Conservation (phyloP, 2,888 invertebrate genomes). For the Xanthia togata region DNA sequence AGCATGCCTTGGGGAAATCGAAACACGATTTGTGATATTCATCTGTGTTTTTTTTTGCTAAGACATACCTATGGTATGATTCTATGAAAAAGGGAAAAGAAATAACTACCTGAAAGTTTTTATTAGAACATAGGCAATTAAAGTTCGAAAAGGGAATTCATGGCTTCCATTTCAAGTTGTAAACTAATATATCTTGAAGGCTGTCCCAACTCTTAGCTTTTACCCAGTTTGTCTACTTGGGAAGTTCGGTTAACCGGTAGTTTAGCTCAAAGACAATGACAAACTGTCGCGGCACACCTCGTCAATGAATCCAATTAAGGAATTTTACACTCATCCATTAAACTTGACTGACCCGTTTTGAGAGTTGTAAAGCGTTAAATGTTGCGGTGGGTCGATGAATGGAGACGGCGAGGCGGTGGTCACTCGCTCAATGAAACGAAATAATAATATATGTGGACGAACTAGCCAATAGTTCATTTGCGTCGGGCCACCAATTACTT, state of each 20-base stretch:
- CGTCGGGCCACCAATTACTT: slow-evolving; percentile 25
- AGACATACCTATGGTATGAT: slow-evolving; percentile 33
- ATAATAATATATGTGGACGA: slow-evolving; percentile 39
- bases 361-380: slow-evolving; percentile 74
- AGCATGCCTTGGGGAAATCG: slow-evolving; percentile 82
- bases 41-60: slow-evolving; percentile 68
- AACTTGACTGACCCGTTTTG: slow-evolving; percentile 77
- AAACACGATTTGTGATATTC: slow-evolving; percentile 80
- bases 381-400: slow-evolving; percentile 58
- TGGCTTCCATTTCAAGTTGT: slow-evolving; percentile 54
- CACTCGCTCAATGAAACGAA: slow-evolving; percentile 26
- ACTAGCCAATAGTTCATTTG: slow-evolving; percentile 16
- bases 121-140: slow-evolving; percentile 49
- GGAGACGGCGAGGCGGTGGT: slow-evolving; percentile 39
- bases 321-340: slow-evolving; percentile 81
- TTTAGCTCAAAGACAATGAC: slow-evolving; percentile 69
- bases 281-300: slow-evolving; percentile 74
- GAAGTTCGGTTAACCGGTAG: slow-evolving; percentile 63
- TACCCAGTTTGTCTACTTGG: slow-evolving; percentile 60
- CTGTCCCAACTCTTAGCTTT: slow-evolving; percentile 53
- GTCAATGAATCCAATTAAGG: slow-evolving; percentile 81
- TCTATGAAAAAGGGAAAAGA: slow-evolving; percentile 6
- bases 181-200: slow-evolving; percentile 64
- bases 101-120: slow-evolving; percentile 39
- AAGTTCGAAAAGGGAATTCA: slow-evolving; percentile 54